Evolutionary conservation across 2,888 invertebrate species (phyloP).

Genomic region (Pseudococcus jackbeardsleyi): DNA sequence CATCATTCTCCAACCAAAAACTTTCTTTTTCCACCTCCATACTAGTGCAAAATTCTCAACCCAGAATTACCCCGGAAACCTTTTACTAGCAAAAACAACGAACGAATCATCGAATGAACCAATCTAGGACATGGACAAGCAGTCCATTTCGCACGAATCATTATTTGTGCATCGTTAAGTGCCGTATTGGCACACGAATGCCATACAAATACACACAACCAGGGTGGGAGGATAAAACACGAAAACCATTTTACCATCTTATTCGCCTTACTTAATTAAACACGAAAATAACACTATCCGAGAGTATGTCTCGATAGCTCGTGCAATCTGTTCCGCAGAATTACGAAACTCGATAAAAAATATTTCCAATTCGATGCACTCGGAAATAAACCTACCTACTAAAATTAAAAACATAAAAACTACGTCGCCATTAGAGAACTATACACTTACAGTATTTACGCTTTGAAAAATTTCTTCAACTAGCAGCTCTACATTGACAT

Average conservation of each 20-base stretch:
- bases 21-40: too few relatives aligned
- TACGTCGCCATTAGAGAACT: not conserved
- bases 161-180: not conserved
- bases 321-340: not conserved
- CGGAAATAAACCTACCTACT: not conserved
- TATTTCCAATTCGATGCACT: slow-evolving; percentile 11
- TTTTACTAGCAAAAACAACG: not conserved
- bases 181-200: not conserved
- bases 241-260: slow-evolving; percentile 24
- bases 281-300: not conserved
- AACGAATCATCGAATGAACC: not conserved
- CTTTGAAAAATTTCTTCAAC: slow-evolving; percentile 24
- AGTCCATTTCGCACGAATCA: not conserved
- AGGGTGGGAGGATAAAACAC: not conserved
- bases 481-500: not conserved
- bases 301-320: not conserved
- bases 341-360: slow-evolving; percentile 28
- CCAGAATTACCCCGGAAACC: too few relatives aligned
- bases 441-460: not conserved
- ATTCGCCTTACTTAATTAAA: slow-evolving; percentile 26
- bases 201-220: too few relatives aligned
- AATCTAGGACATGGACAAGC: not conserved
- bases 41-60: too few relatives aligned
- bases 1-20: too few relatives aligned
- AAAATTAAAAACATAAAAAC: slow-evolving; percentile 31